These are phyloP conservation scores for Synanceia verrucosa DNA, from an alignment of 2,797 vertebrate genomes.

Conservation along the genomic window DNA sequence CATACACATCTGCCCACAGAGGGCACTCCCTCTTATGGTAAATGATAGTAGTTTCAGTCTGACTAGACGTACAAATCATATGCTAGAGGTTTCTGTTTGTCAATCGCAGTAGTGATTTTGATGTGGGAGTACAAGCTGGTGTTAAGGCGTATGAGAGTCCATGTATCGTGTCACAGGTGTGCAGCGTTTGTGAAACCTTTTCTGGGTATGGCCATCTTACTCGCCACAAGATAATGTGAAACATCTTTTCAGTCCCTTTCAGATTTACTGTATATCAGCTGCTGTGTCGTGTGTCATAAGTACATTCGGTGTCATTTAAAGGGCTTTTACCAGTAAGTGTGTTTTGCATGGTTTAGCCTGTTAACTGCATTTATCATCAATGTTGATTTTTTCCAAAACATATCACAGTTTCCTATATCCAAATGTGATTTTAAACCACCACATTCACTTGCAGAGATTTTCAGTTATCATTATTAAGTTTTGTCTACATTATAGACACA, in stretches of 20 bases:
- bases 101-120: conserved; percentile 59
- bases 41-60: conserved; percentile 79
- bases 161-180: conserved; percentile 33
- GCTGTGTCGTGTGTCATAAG: not conserved
- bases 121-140: conserved; percentile 35
- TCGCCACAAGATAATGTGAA: conserved; percentile 29
- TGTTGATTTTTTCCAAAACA: not conserved
- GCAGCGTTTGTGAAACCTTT: conserved; percentile 37
- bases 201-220: conserved; percentile 40
- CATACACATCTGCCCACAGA: conserved; percentile 48
- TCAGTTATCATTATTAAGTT: not conserved
- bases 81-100: conserved; percentile 68
- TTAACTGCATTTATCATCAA: not conserved
- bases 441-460: not conserved
- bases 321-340: not conserved
- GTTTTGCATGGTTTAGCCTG: not conserved
- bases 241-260: conserved; percentile 25
- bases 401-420: not conserved
- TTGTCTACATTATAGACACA: not conserved
- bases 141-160: conserved; percentile 46
- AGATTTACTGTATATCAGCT: not conserved
- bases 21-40: conserved; percentile 75
- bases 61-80: conserved; percentile 49
- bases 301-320: not conserved
- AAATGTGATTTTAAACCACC: not conserved